Evolutionary conservation across 2,113 vertebrate species (phyloP), one percentile per base, ranked within the genome.

Genomic region (Erinaceus europaeus): DNA sequence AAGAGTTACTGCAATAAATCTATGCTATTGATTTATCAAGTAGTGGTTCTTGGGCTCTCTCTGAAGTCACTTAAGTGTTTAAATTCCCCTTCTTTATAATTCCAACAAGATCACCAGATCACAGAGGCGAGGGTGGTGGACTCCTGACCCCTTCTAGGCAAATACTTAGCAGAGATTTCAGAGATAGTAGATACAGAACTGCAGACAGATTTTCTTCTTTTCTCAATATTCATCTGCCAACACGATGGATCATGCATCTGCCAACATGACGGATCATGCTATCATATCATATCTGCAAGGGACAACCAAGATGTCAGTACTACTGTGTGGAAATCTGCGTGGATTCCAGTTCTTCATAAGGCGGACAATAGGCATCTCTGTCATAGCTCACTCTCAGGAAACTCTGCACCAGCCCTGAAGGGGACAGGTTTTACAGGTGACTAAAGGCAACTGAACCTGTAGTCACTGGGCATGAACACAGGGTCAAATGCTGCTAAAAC

Each of bases 1-100:
- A 76, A 95, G 95, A 93, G 69, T 85, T 50, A 23, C 90, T 48
- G 79, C 73, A 84, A 57, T 96, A 94, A 96, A 94, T 95, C 78
- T n/a, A 67, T 90, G 48, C 86, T 94, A 95, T 95, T 96, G 94
- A 96, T 95, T 92, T 89, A 65, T 77, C 94, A 88, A 0, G 27
- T n/a, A 84, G 82, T 89, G 75, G 15, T 72, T 18, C 82, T 87
- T 34, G 82, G 88, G 61, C 57, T 23, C 83, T 69, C 91, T 73
- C 67, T n/a, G 13, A 40, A 53, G 42, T 96, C 91, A 84, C 94
- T 71, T 50, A 50, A 46, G 90, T 85, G 93, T 76, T 0, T 23
- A 91, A 94, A 85, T 73, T 57, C 81, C 69, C 91, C 69, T 40
- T n/a, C 42, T 55, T 69, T 57, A 62, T 93, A 78, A 84, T 92